A percentile compares a stretch with the other conserved stretches of the same genome.
phyloP scores from a whole-genome alignment of 2,113 vertebrate genomes.

The Tricholaema leucomelas region DNA sequence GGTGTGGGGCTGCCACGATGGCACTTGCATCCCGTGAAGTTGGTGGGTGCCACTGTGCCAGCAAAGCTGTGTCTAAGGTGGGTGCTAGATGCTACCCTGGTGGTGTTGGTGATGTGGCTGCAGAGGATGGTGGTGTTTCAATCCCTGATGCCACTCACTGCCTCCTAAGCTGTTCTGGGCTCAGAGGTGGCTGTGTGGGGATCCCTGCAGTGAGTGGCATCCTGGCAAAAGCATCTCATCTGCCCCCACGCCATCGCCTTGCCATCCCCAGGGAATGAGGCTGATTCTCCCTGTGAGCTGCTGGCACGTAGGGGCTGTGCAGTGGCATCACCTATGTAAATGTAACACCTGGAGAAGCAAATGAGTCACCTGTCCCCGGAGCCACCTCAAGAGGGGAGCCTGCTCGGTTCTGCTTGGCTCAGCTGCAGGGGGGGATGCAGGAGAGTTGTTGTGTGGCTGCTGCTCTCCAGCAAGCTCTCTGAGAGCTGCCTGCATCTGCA shows the following conservation, averaged over 20 bases:
- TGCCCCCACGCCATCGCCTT: background rate
- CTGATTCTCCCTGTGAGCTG: background rate
- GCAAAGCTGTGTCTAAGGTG: rapidly evolving
- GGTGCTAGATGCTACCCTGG: rapidly evolving
- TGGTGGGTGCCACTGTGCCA: background rate
- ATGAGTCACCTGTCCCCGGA: background rate
- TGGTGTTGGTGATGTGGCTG: background rate
- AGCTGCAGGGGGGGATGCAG: background rate
- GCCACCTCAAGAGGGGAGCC: background rate
- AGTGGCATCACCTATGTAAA: background rate
- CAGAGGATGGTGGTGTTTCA: background rate
- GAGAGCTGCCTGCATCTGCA: background rate
- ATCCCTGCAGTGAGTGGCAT: background rate
- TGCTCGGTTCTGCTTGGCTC: background rate
- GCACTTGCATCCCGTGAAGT: background rate
- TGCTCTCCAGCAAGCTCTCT: background rate
- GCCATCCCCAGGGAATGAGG: rapidly evolving
- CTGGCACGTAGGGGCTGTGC: rapidly evolving
- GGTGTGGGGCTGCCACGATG: rapidly evolving
- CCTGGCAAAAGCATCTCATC: background rate
- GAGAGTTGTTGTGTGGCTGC: rapidly evolving
- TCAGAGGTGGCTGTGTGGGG: background rate
- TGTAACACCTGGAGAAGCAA: background rate
- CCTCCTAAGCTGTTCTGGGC: rapidly evolving
- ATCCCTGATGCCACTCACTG: rapidly evolving